These are phyloP conservation scores for Cephalopholis sonnerati DNA, from an alignment of 2,113 vertebrate genomes.

Conservation along the genomic window DNA sequence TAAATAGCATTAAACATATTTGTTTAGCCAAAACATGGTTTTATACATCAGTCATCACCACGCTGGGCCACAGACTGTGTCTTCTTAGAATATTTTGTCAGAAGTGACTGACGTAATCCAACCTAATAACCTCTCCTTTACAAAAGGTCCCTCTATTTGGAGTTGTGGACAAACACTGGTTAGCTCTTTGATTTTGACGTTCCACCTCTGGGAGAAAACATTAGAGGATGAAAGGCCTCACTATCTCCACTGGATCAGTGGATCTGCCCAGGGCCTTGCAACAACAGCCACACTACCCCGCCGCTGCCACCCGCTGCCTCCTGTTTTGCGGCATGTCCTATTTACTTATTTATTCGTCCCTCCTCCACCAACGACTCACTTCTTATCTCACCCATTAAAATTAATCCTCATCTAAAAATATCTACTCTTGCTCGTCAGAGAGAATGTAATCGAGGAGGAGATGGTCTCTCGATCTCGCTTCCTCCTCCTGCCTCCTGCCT, in stretches of 20 bases:
- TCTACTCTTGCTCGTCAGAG: constrained; percentile 59
- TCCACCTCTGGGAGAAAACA: constrained; percentile 51
- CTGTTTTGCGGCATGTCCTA: constrained; percentile 77
- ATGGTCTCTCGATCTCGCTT: constrained; percentile 33
- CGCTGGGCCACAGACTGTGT: background rate
- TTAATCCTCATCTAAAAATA: constrained; percentile 83
- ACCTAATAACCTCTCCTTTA: constrained; percentile 15
- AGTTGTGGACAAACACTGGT: constrained; percentile 35
- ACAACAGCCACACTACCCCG: constrained; percentile 39
- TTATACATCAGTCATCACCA: background rate
- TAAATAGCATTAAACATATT: no score
- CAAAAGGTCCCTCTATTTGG: background rate
- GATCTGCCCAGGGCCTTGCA: constrained; percentile 67
- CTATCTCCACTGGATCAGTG: constrained; percentile 75
- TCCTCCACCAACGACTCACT: constrained; percentile 63
- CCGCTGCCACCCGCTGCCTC: constrained; percentile 53
- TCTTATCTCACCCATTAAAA: constrained; percentile 80
- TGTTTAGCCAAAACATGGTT: background rate
- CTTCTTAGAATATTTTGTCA: background rate
- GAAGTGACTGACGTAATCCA: background rate
- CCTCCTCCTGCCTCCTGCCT: background rate
- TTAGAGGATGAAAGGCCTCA: constrained; percentile 68
- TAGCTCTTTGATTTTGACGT: constrained; percentile 48
- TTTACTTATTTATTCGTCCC: constrained; percentile 80
- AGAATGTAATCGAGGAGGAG: constrained; percentile 54